Conservation (phyloP, 2,888 invertebrate species). For the Steinernema carpocapsae region DNA sequence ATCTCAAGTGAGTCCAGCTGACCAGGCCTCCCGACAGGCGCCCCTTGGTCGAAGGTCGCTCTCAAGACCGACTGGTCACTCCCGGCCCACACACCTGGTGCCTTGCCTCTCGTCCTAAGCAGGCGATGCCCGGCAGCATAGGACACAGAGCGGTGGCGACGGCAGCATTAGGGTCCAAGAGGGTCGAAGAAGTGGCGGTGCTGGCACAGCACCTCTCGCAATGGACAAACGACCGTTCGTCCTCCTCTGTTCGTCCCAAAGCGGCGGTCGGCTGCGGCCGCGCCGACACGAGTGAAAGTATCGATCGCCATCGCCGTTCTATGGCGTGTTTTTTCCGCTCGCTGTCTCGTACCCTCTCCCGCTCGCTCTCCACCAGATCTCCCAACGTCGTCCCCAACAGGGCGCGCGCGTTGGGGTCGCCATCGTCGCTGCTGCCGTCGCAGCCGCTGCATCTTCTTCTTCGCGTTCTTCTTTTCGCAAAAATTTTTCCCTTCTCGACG, state of each 20-base stretch:
- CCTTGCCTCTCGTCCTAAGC: no score
- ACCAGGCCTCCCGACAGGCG: no score
- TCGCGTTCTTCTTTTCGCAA: conserved; percentile 12
- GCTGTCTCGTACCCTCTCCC: conserved; percentile 12
- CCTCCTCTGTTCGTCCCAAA: neutral
- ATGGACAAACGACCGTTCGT: no score
- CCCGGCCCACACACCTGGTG: no score
- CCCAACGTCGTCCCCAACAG: neutral
- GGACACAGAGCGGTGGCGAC: no score
- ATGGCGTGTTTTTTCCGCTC: conserved; percentile 16
- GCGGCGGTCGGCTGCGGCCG: neutral
- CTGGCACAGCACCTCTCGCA: no score
- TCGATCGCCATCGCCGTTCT: conserved; percentile 25
- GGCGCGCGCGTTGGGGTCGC: neutral
- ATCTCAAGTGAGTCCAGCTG: no score
- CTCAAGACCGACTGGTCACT: no score
- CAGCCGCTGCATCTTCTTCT: conserved; percentile 5
- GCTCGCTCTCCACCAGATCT: neutral
- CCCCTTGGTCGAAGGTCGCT: no score
- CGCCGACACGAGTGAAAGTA: neutral
- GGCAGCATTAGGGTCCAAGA: no score
- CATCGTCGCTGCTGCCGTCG: neutral
- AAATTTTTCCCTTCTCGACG: neutral
- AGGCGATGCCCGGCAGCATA: no score
- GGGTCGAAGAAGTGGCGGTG: no score